Conservation (phyloP, 1,140 invertebrate species). For the Oryctes rhinoceros region DNA sequence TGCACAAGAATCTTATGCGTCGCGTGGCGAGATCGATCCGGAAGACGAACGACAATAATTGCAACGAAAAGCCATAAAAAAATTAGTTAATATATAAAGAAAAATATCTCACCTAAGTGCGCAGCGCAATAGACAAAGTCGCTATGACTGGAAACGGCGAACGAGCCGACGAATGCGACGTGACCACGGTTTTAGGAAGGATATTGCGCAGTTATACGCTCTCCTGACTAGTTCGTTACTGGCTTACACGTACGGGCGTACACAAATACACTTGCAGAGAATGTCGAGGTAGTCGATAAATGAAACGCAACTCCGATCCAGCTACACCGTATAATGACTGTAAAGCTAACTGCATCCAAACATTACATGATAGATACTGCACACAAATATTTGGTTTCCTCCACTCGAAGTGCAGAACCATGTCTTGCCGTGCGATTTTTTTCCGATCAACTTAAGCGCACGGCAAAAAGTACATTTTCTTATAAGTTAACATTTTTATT, state of each 20-base stretch:
- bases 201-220: constrained; percentile 37
- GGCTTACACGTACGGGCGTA: constrained; percentile 27
- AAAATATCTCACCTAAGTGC: constrained; percentile 30
- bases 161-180: constrained; percentile 28
- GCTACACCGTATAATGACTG: not conserved
- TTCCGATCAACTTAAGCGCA: not conserved
- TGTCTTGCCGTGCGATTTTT: not conserved
- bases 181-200: constrained; percentile 36
- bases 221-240: constrained; percentile 33
- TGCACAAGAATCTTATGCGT: not conserved
- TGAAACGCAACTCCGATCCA: constrained; percentile 25
- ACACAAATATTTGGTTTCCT: not conserved
- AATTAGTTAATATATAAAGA: constrained; percentile 24
- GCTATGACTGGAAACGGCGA: constrained; percentile 31
- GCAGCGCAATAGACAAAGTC: constrained; percentile 35
- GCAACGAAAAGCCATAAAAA: constrained; percentile 26
- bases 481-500: too few relatives aligned
- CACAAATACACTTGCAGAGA: constrained; percentile 33
- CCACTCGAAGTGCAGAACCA: not conserved
- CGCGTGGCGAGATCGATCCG: not conserved
- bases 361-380: not conserved
- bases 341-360: constrained; percentile 11
- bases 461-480: not conserved
- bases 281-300: constrained; percentile 36
- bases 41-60: not conserved